phyloP scores from a whole-genome alignment of 2,888 invertebrate genomes.

The Bellardia pandia region DNA sequence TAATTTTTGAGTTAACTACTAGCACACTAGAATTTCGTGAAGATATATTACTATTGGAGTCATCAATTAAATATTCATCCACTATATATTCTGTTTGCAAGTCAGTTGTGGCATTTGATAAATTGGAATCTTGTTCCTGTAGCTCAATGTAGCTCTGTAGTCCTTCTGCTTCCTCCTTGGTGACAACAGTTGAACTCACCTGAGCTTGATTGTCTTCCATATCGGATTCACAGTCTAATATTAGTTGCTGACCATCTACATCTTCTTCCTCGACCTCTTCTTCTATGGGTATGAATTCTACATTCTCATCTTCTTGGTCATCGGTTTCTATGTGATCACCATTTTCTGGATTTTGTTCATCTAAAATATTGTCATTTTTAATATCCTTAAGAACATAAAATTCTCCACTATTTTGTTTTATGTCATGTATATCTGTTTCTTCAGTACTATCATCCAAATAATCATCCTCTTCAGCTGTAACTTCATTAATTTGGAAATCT shows the following conservation, averaged over 20 bases:
- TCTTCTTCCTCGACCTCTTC: not conserved
- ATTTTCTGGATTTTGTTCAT: not conserved
- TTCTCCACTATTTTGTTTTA: slow-evolving; percentile 6
- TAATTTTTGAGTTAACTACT: slow-evolving; percentile 25
- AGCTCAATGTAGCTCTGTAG: not conserved
- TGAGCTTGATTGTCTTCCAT: slow-evolving; percentile 50
- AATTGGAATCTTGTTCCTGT: slow-evolving; percentile 32
- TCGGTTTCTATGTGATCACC: not conserved
- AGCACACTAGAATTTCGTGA: not conserved
- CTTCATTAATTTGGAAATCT: not conserved
- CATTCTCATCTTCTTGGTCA: not conserved
- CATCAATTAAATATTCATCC: slow-evolving; percentile 51
- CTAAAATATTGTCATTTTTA: not conserved
- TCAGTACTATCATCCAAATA: not conserved
- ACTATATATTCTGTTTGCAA: slow-evolving; percentile 50
- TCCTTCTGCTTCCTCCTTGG: slow-evolving; percentile 10
- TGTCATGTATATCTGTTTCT: not conserved
- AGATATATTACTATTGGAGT: slow-evolving; percentile 20
- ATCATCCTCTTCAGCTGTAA: not conserved
- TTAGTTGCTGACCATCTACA: not conserved
- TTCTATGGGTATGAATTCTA: not conserved
- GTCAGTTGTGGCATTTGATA: slow-evolving; percentile 16
- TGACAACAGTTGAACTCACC: slow-evolving; percentile 45
- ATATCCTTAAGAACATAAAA: slow-evolving; percentile 8
- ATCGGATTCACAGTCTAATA: slow-evolving; percentile 1